These are phyloP conservation scores for Rhopalosiphum nymphaeae DNA, from an alignment of 2,888 invertebrate species.

Conservation along the genomic window DNA sequence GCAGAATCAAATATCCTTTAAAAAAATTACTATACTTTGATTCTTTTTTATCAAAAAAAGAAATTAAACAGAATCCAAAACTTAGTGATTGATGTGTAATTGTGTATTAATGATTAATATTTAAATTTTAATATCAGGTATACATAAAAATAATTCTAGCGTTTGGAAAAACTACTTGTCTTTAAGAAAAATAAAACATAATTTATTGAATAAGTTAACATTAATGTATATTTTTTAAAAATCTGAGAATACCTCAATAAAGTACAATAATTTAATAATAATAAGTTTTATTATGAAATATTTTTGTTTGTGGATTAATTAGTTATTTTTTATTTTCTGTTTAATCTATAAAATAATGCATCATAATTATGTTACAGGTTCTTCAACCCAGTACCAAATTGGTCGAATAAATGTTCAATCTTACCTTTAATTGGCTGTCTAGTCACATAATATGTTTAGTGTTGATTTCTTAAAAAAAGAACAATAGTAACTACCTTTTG, in stretches of 20 bases:
- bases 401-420: conserved; percentile 58
- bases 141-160: background rate
- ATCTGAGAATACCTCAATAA: background rate
- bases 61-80: background rate
- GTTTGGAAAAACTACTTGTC: background rate
- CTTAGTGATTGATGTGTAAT: background rate
- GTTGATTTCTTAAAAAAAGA: background rate
- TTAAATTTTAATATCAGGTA: background rate
- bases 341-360: background rate
- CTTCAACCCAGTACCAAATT: conserved; percentile 58
- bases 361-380: conserved; percentile 54
- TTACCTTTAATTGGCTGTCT: conserved; percentile 50
- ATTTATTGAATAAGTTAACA: background rate
- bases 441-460: conserved; percentile 27
- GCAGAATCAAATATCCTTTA: background rate
- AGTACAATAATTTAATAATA: too few species aligned
- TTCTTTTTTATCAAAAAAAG: background rate
- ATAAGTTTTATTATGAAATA: too few species aligned
- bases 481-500: background rate
- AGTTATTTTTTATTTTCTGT: background rate
- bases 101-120: background rate
- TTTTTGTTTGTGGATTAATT: background rate
- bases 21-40: background rate
- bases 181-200: too few species aligned
- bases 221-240: background rate